These are phyloP conservation scores for Rattus rattus DNA, from an alignment of 2,113 vertebrate genomes.

Conservation along the genomic window DNA sequence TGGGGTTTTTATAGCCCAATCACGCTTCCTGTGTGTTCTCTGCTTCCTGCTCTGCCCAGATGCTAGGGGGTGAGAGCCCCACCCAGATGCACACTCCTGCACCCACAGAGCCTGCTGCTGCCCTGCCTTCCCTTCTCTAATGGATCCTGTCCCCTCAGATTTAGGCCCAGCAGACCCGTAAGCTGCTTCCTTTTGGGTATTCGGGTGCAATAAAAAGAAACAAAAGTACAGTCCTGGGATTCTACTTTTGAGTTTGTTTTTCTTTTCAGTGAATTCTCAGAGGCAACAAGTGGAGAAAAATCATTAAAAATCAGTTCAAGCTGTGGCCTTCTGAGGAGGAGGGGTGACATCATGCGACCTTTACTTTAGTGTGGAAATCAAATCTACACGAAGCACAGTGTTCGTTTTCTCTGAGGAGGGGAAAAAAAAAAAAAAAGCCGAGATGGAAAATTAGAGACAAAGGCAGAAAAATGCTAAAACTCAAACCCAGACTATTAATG, in stretches of 20 bases:
- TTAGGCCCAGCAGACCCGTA: neutral
- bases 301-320: constrained; percentile 71
- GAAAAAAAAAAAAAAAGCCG: neutral
- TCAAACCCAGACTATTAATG: constrained; percentile 75
- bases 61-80: no score
- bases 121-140: no score
- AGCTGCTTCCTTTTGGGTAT: neutral
- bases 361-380: constrained; percentile 74
- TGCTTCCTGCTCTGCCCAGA: neutral
- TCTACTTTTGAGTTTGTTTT: constrained; percentile 17
- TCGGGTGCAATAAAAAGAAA: neutral
- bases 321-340: constrained; percentile 71
- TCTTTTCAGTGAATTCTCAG: constrained; percentile 53
- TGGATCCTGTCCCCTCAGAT: neutral
- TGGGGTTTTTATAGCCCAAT: neutral
- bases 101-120: neutral
- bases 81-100: no score
- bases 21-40: neutral
- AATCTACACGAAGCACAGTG: constrained; percentile 46
- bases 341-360: constrained; percentile 77
- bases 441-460: constrained; percentile 67
- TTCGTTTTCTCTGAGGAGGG: neutral
- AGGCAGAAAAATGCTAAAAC: constrained; percentile 69
- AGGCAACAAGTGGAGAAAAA: constrained; percentile 64
- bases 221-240: neutral